Base-by-base conservation (phyloP, 2,113 vertebrate species). In the Galemys pyrenaicus region DNA sequence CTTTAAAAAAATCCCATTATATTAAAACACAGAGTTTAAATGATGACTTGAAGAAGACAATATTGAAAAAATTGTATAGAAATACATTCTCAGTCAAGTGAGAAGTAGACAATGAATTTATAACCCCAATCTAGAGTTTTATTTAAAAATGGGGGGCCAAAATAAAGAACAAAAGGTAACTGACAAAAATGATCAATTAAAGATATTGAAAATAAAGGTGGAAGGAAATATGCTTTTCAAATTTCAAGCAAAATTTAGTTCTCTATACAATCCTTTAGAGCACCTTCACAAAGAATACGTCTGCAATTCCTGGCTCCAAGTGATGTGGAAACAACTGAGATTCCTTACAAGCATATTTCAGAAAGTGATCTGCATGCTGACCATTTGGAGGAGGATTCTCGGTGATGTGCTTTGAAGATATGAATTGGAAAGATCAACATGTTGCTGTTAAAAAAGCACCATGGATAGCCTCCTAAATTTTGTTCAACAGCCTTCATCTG, bases 81-180 rank as follows among this genome's bases (percentile, higher is more conserved):
- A 96, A 84, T 30, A 89, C 64, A 32, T 93, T 97, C 77, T 49
- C n/a, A 85, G 35, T 41, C n/a, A 65, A 87, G 17, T 71, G 88
- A 84, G 84, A 93, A 87, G 94, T 17, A 83, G 39, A 92, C 22
- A 95, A 67, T 96, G 90, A 95, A 56, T 87, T 94, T 97, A 77
- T 70, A 37, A 82, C 68, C 2, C 44, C 20, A 16, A 11, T 30
- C 77, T 95, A 39, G 20, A 91, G 9, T 19, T 95, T 92, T 88
- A 41, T 64, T 37, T 22, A 41, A 79, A 16, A 73, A 46, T 20
- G 30, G 13, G 12, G 9, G 10, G 22, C 24, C 35, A 93, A 91
- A 78, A 96, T 83, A 93, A 94, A 62, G 10, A 95, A 32, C 24
- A 95, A 93, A 95, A 88, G 24, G 24, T 28, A 84, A 7, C 74